Evolutionary conservation across 2,113 vertebrate genomes (phyloP).

Genomic region (Panthera leo): DNA sequence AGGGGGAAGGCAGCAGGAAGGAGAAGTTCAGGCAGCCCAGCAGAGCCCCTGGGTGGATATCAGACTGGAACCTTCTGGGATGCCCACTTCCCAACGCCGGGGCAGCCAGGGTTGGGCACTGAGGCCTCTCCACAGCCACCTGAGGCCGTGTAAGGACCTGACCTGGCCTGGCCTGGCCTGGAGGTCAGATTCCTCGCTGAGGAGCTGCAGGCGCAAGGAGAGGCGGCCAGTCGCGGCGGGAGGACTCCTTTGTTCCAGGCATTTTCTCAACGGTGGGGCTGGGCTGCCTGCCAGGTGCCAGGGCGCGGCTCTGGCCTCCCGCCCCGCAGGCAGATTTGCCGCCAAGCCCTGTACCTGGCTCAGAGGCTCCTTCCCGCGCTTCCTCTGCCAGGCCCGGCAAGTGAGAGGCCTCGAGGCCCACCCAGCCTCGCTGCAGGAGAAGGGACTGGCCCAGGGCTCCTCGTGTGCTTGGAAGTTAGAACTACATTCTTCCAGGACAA

Average conservation of each 20-base stretch:
- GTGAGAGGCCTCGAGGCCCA: not conserved
- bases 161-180: not conserved
- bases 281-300: slow-evolving; percentile 78
- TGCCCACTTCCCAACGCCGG: accelerated
- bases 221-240: slow-evolving; percentile 60
- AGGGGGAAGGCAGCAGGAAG: not conserved
- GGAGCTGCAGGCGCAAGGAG: not conserved
- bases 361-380: slow-evolving; percentile 58
- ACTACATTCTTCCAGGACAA: not conserved
- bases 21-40: not conserved
- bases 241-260: slow-evolving; percentile 72
- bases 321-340: slow-evolving; percentile 57
- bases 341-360: slow-evolving; percentile 65
- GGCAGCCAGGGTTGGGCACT: not conserved
- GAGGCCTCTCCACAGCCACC: not conserved
- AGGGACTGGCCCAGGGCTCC: not conserved
- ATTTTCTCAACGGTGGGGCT: slow-evolving; percentile 71
- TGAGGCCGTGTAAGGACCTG: slow-evolving; percentile 18
- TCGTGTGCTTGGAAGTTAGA: not conserved
- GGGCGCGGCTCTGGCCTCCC: slow-evolving; percentile 68
- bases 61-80: not conserved
- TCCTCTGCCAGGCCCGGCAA: slow-evolving; percentile 57
- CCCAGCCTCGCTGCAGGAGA: not conserved
- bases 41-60: not conserved
- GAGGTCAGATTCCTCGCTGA: slow-evolving; percentile 49